These are phyloP conservation scores for Lapara coniferarum DNA, from an alignment of 2,888 invertebrate species.

Conservation along the genomic window DNA sequence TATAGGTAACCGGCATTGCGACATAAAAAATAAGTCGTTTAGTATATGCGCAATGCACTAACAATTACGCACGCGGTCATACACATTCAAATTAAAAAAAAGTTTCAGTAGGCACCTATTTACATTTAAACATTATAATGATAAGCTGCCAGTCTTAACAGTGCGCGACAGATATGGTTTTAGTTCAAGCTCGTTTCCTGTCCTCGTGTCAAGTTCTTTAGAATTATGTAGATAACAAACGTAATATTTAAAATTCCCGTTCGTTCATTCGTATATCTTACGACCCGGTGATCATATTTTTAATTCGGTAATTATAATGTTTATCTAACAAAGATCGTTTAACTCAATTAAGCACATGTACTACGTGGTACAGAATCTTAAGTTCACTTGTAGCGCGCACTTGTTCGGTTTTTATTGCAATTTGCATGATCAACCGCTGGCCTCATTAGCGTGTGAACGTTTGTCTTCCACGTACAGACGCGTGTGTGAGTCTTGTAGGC, in stretches of 20 bases:
- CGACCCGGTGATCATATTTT: not conserved
- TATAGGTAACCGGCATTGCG: slow-evolving; percentile 52
- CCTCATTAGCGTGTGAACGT: slow-evolving; percentile 28
- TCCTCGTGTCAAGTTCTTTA: slow-evolving; percentile 27
- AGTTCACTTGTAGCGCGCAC: slow-evolving; percentile 31
- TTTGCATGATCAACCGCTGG: slow-evolving; percentile 17
- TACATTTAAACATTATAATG: slow-evolving; percentile 9
- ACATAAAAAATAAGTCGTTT: slow-evolving; percentile 61
- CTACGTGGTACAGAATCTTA: slow-evolving; percentile 28
- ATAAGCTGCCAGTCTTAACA: not conserved
- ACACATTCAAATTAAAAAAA: slow-evolving; percentile 50
- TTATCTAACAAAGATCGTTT: not conserved
- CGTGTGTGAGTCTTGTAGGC: slow-evolving; percentile 37
- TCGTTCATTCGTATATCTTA: too few relatives aligned
- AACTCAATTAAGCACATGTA: not conserved
- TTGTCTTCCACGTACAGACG: slow-evolving; percentile 14
- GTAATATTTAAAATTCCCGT: too few relatives aligned
- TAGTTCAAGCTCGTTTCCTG: not conserved
- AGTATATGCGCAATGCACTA: slow-evolving; percentile 53
- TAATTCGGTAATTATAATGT: not conserved
- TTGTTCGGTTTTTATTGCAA: not conserved
- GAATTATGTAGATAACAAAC: too few relatives aligned
- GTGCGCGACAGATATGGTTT: not conserved
- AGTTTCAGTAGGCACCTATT: not conserved
- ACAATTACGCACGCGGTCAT: slow-evolving; percentile 57